phyloP scores from a whole-genome alignment of 2,888 invertebrate genomes.

The Xiphydria camelus region DNA sequence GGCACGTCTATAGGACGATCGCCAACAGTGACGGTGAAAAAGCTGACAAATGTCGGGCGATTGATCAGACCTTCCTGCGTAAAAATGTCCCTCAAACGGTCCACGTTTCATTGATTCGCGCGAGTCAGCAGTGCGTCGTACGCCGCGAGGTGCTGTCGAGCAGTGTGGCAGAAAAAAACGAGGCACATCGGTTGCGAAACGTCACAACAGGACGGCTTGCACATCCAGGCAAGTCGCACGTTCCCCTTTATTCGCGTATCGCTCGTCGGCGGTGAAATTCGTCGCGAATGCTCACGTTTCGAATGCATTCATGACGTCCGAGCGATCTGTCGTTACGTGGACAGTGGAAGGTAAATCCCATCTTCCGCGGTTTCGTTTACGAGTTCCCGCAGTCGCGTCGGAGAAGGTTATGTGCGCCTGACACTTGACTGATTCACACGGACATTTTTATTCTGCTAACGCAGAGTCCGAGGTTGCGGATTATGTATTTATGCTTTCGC shows the following conservation, averaged over 20 bases:
- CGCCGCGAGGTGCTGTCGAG: constrained; percentile 16
- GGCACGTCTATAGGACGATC: constrained; percentile 24
- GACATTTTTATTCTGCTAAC: too few relatives aligned
- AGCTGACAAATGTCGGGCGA: constrained; percentile 32
- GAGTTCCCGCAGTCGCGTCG: too few relatives aligned
- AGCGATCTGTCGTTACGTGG: constrained; percentile 9
- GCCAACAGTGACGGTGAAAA: constrained; percentile 22
- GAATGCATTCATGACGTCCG: too few relatives aligned
- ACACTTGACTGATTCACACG: too few relatives aligned
- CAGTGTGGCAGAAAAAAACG: constrained; percentile 10
- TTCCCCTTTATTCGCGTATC: constrained; percentile 2
- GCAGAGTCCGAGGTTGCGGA: too few relatives aligned
- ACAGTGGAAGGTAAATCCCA: constrained; percentile 9
- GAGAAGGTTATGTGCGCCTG: too few relatives aligned
- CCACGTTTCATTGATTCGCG: constrained; percentile 25
- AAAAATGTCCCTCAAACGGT: too few relatives aligned
- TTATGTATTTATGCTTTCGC: too few relatives aligned
- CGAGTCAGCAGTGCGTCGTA: constrained; percentile 21
- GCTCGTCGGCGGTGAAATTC: too few relatives aligned
- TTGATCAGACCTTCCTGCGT: constrained; percentile 24
- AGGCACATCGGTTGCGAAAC: constrained; percentile 41
- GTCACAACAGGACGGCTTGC: constrained; percentile 36
- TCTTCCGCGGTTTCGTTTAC: too few relatives aligned
- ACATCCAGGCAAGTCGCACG: constrained; percentile 33
- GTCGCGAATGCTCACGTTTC: too few relatives aligned